Base-by-base conservation (phyloP, 2,113 vertebrate species). In the Callipepla squamata region DNA sequence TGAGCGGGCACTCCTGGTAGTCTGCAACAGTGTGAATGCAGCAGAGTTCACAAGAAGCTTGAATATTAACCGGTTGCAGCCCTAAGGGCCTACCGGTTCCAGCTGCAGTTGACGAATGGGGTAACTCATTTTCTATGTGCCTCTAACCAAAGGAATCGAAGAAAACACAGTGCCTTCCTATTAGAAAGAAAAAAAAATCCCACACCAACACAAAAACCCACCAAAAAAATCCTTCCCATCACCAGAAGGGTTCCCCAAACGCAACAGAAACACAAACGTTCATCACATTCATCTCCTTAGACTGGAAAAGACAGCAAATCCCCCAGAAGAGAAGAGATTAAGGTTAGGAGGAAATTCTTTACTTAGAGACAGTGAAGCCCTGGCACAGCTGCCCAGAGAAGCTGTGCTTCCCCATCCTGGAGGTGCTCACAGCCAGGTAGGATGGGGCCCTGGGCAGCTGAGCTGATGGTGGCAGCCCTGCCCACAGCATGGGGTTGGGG, bases 61-160 rank as follows among this genome's bases (percentile, higher is more conserved):
- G 92, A 93, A 85, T 61, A 95, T 94, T 96, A 96, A 96, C 91
- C 38, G 59, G 10, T 47, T 3, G 7, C 11, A 76, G 80, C 58
- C 48, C 42, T 34, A 25, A 44, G 36, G 47, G 16, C 19, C 84
- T 20, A 22, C 14, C 36, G 34, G 62, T 48, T 23, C 58, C 61
- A 32, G 45, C 14, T 79, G 70, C 45, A 32, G 34, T 1, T 36
- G 57, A 67, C 3, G 61, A 85, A 68, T 21, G 47, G 25, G 53
- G 42, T 53, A 42, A 82, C 1, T 2, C 19, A 1, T 17, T 42
- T 26, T 28, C 66, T 69, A 62, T 6, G 1, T 0, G 1, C 34
- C 8, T 76, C 66, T 26, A 40, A 76, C 70, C 5, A 4, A 85
- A n/a, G 34, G n/a, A 72, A 66, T 0, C 0, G 4, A 80, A 68